Base-by-base conservation (phyloP, 2,888 invertebrate genomes). In the Parnassius smintheus region DNA sequence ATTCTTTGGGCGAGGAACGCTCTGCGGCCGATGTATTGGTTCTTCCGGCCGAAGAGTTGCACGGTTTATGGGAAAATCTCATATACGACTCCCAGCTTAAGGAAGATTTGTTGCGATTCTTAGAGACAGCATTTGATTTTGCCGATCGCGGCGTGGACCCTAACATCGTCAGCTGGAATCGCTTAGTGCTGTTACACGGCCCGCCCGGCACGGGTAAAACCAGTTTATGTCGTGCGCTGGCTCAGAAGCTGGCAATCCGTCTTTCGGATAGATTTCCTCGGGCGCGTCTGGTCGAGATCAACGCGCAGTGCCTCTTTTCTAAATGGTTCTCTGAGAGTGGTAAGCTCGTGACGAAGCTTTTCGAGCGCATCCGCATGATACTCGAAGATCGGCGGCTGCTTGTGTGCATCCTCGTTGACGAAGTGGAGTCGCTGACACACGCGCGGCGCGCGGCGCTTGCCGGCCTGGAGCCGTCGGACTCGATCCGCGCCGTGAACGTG, bases 241-340 rank as follows among this genome's bases (percentile, higher is more conserved):
- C 98, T 0, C 98, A 99, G 78, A 98, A 98, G 85, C 89, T 98
- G 41, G 92, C 96, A 7, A 95, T 98, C 65, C 93, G 96, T 49
- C 90, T 97, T 71, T 90, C 92, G 35, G 81, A 94, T 54, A 86
- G 94, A 52, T 98, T 95, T 81, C 86, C 86, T n/a, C 93, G 94
- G 70, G 94, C 95, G 4, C 94, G 97, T 71, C 93, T 99, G 12
- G 93, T 99, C 62, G 99, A 99, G 91, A 97, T 99, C 69, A 99
- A 99, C 82, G 98, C 98, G 65, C 99, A 99, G 83, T 98, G 97
- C 74, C 93, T 99, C 60, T 99, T 99, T 90, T 99, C 99, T 0
- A 98, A 98, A 85, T 99, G 98, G 98, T 99, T 99, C 88, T 98
- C 99, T 0, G 92, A 98, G 95, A 98, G 98, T 91, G 98, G 98